Evolutionary conservation across 2,797 vertebrate species (phyloP).

Genomic region (Tinamus major): DNA sequence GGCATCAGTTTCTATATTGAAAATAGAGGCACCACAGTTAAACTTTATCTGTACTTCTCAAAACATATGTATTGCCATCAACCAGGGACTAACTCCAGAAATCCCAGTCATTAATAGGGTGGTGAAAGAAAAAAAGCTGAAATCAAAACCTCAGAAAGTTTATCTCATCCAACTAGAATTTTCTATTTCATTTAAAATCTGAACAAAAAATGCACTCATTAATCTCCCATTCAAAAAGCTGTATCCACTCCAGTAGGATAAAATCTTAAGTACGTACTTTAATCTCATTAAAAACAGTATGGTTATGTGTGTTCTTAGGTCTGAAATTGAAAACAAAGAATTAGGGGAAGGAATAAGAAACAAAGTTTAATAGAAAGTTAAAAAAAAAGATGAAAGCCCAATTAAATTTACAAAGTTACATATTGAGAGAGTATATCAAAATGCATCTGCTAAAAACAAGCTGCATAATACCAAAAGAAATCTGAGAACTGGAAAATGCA

Average conservation of each 20-base stretch:
- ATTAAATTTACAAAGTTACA: neutral
- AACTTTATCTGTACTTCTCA: neutral
- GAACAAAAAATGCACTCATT: neutral
- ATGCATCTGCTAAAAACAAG: constrained; percentile 9
- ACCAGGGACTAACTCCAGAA: neutral
- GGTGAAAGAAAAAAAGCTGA: neutral
- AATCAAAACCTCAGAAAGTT: neutral
- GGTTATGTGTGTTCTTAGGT: neutral
- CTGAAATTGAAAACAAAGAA: neutral
- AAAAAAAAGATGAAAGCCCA: neutral
- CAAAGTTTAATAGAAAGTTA: neutral
- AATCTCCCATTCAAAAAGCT: neutral
- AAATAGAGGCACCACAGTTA: neutral
- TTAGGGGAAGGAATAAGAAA: neutral
- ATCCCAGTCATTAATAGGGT: neutral
- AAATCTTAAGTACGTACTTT: neutral
- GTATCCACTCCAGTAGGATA: rapidly evolving
- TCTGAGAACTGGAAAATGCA: neutral
- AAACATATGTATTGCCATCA: neutral
- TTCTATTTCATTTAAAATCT: neutral
- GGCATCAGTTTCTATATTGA: neutral
- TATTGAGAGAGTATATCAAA: neutral
- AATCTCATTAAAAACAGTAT: neutral
- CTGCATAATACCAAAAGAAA: neutral
- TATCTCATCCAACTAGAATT: no score